A percentile compares a stretch with the other conserved stretches of the same genome.
Evolutionary conservation across 2,888 invertebrate genomes (phyloP).

Genomic region (Eupsilia transversa): DNA sequence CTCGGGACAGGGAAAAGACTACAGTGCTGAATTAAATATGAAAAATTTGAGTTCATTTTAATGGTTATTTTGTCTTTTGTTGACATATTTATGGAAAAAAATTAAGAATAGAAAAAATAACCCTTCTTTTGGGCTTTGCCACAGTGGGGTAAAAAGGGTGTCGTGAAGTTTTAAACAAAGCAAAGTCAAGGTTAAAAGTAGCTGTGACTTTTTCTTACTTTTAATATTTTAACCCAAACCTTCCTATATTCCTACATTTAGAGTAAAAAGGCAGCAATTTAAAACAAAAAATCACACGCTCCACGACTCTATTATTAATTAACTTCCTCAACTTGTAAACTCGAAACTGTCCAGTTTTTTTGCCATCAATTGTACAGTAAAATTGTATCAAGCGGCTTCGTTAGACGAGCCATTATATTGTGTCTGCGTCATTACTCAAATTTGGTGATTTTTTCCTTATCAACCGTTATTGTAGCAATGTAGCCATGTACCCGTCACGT

Average conservation of each 20-base stretch:
- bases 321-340: slow-evolving; percentile 40
- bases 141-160: neutral
- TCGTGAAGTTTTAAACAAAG: neutral
- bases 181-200: neutral
- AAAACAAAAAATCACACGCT: slow-evolving; percentile 40
- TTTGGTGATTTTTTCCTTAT: slow-evolving; percentile 76
- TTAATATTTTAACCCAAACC: neutral
- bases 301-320: slow-evolving; percentile 43
- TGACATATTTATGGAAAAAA: neutral
- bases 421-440: slow-evolving; percentile 73
- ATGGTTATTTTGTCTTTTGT: neutral
- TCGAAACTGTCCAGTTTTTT: slow-evolving; percentile 42
- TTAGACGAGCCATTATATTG: slow-evolving; percentile 69
- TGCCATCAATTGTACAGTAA: slow-evolving; percentile 53
- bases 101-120: neutral
- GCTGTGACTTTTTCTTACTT: neutral
- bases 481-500: slow-evolving; percentile 37
- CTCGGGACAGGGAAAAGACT: slow-evolving; percentile 43
- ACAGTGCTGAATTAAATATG: neutral
- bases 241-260: neutral
- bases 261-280: slow-evolving; percentile 26
- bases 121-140: neutral
- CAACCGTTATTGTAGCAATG: slow-evolving; percentile 71
- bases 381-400: slow-evolving; percentile 67
- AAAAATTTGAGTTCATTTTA: slow-evolving; percentile 5